Conservation (phyloP, 2,113 vertebrate genomes). For the Blennius ocellaris region DNA sequence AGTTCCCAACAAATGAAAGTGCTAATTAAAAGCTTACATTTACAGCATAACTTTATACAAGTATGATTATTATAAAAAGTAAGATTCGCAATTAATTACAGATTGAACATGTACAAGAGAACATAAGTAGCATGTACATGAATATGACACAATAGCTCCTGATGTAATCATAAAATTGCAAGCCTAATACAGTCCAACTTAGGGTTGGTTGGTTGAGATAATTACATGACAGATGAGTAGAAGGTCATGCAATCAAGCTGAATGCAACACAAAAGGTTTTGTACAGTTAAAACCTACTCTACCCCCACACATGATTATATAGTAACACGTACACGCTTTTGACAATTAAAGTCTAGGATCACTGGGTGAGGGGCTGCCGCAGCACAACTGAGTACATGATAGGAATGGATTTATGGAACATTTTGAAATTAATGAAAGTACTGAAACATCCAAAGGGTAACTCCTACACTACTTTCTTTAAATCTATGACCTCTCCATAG, state of each 20-base stretch:
- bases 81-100: neutral
- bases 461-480: no score
- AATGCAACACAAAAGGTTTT: conserved; percentile 24
- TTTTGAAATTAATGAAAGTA: no score
- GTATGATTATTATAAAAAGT: neutral
- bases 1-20: neutral
- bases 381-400: conserved; percentile 7
- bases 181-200: no score
- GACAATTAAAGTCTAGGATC: conserved; percentile 12
- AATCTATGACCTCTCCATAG: no score
- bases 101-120: neutral
- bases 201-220: conserved; percentile 39
- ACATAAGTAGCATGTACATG: neutral
- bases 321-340: conserved; percentile 37
- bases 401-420: conserved; percentile 23
- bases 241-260: conserved; percentile 46
- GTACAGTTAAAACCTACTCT: conserved; percentile 30
- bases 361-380: conserved; percentile 3
- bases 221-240: conserved; percentile 49
- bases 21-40: neutral
- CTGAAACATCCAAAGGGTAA: no score
- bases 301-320: conserved; percentile 51
- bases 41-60: neutral
- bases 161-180: conserved; percentile 6
- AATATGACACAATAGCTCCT: conserved; percentile 4